Evolutionary conservation across 1,140 invertebrate species (phyloP).

Genomic region (Neoseiulus cucumeris): DNA sequence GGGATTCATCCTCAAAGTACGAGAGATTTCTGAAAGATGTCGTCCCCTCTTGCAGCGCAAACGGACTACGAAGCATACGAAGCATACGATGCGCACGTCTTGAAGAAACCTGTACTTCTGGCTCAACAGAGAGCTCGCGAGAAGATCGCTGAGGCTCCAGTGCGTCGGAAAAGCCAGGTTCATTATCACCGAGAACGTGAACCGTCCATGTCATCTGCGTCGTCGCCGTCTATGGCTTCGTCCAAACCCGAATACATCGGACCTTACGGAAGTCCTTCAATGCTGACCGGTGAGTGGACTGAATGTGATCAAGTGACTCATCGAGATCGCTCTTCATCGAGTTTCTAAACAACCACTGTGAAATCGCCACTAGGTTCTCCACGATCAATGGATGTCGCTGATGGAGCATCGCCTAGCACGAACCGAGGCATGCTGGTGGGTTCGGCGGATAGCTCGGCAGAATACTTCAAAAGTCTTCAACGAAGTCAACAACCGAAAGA

Average conservation of each 20-base stretch:
- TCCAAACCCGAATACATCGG: too few relatives aligned
- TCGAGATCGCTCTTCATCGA: too few relatives aligned
- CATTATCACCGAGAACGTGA: neutral
- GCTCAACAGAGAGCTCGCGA: slow-evolving; percentile 4
- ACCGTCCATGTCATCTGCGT: neutral
- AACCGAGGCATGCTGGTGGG: neutral
- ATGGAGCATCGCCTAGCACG: neutral
- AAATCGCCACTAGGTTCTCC: neutral
- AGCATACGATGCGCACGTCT: neutral
- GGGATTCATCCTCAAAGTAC: too few relatives aligned
- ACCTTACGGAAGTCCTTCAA: too few relatives aligned
- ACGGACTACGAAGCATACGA: neutral
- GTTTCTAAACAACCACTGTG: too few relatives aligned
- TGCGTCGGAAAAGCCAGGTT: slow-evolving; percentile 1
- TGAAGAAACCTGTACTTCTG: neutral
- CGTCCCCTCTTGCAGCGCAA: too few relatives aligned
- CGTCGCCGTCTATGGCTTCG: neutral
- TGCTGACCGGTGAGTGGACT: too few relatives aligned
- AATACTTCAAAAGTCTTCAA: neutral
- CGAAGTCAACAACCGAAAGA: neutral
- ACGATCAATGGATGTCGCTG: neutral
- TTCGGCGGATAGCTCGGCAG: neutral
- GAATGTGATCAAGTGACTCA: too few relatives aligned
- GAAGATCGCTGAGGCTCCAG: neutral
- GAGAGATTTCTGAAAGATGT: too few relatives aligned